Evolutionary conservation across 2,888 invertebrate species (phyloP), one percentile per base, ranked within the genome.

Genomic region (Palloptera scutellata): DNA sequence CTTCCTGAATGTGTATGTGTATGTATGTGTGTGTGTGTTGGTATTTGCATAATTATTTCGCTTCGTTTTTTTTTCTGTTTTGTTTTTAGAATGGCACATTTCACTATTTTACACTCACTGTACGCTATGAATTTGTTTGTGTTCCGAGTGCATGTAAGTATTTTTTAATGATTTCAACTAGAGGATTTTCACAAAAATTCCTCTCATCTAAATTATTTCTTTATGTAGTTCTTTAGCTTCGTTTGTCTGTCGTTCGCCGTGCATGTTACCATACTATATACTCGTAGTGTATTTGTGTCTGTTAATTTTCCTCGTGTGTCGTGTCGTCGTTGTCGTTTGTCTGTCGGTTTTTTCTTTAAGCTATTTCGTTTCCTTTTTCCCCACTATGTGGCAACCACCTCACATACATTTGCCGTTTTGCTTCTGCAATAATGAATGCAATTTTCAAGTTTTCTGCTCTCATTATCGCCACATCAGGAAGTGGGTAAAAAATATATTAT

Each of bases 371-470:
- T 48, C 6, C 10, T 9, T 55, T 55, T 30, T 17, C n/a, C 19
- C 42, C 30, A 61, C 51, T 66, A 30, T 30, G 55, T 66, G 61
- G 61, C 61, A 61, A 55, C 66, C 17, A 30, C 19, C 40, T n/a
- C 40, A 40, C 30, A 45, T 45, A 20, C 45, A 17, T 59, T 43
- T 62, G 42, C 12, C 57, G 45, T 13, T 62, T 48, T 41, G 59
- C 59, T 66, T 63, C 62, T 64, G 60, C 58, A 72, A 77, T 83
- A 83, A 82, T 83, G 81, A 83, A 81, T 80, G 81, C 81, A 79
- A 81, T 80, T 81, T 81, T 77, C 75, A 75, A 75, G 75, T 77
- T 76, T 73, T 76, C 74, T 75, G 76, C 76, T 73, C 77, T 77
- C 77, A 77, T 77, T 77, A 77, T 76, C 77, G 76, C 75, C 73